These are phyloP conservation scores for Netelia virgata DNA, from an alignment of 2,888 invertebrate species.

Conservation along the genomic window DNA sequence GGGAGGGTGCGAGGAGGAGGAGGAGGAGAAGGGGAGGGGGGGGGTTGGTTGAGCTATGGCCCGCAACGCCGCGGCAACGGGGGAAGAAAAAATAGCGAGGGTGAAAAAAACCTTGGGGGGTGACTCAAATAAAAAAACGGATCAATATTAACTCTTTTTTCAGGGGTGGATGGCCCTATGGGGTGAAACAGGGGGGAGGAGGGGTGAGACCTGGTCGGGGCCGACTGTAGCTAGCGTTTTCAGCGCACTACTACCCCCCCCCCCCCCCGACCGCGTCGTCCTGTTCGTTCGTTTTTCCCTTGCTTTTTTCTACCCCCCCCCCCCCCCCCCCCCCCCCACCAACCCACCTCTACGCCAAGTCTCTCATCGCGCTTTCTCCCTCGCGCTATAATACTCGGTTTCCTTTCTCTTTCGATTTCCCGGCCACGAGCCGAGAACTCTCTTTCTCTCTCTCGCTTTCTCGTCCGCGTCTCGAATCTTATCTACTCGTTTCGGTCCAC, in stretches of 20 bases:
- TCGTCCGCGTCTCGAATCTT: slow-evolving; percentile 38
- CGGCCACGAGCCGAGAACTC: slow-evolving; percentile 17
- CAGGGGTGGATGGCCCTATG: slow-evolving; percentile 81
- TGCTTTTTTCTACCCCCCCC: slow-evolving; percentile 41
- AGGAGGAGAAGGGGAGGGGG: slow-evolving; percentile 30
- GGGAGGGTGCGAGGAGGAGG: slow-evolving; percentile 34
- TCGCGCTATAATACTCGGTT: neutral
- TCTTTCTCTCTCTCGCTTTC: no score
- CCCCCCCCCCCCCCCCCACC: slow-evolving; percentile 1
- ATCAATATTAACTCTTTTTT: slow-evolving; percentile 90
- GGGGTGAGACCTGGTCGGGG: slow-evolving; percentile 65
- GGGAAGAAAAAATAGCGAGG: slow-evolving; percentile 86
- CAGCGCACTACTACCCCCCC: slow-evolving; percentile 49
- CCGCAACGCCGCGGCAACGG: slow-evolving; percentile 73
- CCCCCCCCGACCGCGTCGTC: slow-evolving; percentile 16
- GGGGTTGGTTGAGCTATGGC: slow-evolving; percentile 45
- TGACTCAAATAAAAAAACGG: slow-evolving; percentile 89
- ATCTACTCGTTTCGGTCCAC: slow-evolving; percentile 40
- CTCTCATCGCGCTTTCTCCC: neutral
- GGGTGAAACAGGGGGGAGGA: slow-evolving; percentile 68
- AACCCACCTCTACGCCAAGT: slow-evolving; percentile 19
- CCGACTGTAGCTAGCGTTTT: slow-evolving; percentile 59
- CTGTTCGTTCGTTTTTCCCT: slow-evolving; percentile 38
- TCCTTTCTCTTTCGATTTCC: slow-evolving; percentile 30
- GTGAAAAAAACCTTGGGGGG: slow-evolving; percentile 88